Evolutionary conservation across 2,888 invertebrate genomes (phyloP), one percentile per base, ranked within the genome.

Genomic region (Notocelia uddmanniana): DNA sequence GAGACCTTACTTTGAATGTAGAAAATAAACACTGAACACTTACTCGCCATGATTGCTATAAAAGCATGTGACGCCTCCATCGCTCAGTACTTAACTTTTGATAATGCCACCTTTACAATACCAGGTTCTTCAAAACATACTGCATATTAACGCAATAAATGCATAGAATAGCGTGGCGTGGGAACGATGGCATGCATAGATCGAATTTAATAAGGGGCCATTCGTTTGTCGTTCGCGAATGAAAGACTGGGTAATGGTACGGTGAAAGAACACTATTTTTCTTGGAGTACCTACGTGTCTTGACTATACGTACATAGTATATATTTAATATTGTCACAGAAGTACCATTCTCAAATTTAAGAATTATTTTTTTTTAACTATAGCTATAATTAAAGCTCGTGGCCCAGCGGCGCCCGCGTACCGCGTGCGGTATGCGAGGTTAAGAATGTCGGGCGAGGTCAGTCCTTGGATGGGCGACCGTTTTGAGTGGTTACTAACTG

Each of bases 211-310:
- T 60, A 52, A 69, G 54, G n/a, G 50, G 2, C 31, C 48, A 31
- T 68, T 50, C 68, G 68, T 60, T 54, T 69, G 68, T 60, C 60
- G 23, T 55, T 57, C 52, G 68, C 52, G 60, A 69, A 68, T 68
- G 60, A 69, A 54, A 69, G 55, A 66, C 55, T 41, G 34, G 31
- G 52, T 54, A 60, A 60, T 68, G 19, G 54, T n/a, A 31, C 15
- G 10, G 15, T 67, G 55, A 60, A 54, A 59, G 59, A 50, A 34
- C 59, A 48, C 3, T 58, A 50, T 37, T 18, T 68, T 58, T 23
- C 48, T 34, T 3, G 50, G 8, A 23, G 18, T 15, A 34, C 21
- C 45, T 21, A 41, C 15, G 41, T 41, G 59, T 45, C 45, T 48
- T 31, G 31, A 63, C 15, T 52, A 15, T 18, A 15, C 9, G 3